Conservation (phyloP, 2,797 vertebrate genomes). For the Propithecus perrieri region DNA sequence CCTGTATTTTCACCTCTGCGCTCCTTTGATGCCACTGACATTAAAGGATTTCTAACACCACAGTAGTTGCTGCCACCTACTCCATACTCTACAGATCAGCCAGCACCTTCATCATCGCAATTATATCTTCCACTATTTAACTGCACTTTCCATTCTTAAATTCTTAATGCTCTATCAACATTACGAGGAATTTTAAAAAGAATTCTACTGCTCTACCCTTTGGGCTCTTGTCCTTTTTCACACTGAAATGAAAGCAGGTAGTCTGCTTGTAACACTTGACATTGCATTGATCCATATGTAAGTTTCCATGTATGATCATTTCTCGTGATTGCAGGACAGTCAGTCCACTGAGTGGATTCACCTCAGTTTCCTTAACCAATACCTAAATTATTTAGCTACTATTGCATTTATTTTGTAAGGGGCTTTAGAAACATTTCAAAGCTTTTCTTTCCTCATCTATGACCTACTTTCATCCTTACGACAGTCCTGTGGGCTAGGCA, state of each 20-base stretch:
- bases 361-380: slow-evolving; percentile 20
- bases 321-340: neutral
- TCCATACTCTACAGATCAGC: neutral
- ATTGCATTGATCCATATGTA: neutral
- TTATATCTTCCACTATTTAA: neutral
- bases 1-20: neutral
- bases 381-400: neutral
- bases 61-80: neutral
- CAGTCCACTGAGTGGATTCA: neutral
- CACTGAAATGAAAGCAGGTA: neutral
- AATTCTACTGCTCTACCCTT: neutral
- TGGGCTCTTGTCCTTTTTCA: neutral
- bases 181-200: neutral
- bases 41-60: neutral
- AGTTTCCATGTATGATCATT: neutral
- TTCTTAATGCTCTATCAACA: neutral
- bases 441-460: neutral
- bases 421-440: slow-evolving; percentile 25
- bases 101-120: neutral
- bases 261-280: neutral
- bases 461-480: neutral
- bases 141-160: neutral
- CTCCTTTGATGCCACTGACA: neutral
- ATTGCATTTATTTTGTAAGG: neutral
- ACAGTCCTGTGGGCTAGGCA: neutral